Conservation (phyloP, 2,113 vertebrate genomes). For the Lota lota region DNA sequence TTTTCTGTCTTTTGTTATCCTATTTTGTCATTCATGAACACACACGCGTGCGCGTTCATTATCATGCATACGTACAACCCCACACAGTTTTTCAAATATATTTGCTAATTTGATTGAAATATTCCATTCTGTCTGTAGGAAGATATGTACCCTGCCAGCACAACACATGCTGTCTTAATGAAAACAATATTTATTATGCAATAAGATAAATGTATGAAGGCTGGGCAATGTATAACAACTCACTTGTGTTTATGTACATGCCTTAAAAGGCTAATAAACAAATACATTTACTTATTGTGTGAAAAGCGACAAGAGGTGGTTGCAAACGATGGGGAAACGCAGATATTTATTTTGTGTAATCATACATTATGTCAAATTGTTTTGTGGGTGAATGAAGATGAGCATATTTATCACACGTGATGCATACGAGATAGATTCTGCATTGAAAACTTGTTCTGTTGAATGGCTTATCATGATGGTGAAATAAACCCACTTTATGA, state of each 20-base stretch:
- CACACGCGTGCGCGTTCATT: not conserved
- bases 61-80: not conserved
- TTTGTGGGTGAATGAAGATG: conserved; percentile 40
- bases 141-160: conserved; percentile 18
- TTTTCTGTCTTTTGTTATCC: not conserved
- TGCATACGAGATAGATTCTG: conserved; percentile 33
- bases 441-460: conserved; percentile 44
- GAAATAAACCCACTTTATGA: conserved; percentile 42
- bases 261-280: conserved; percentile 2
- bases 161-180: conserved; percentile 17
- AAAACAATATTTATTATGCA: conserved; percentile 63
- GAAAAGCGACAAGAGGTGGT: conserved; percentile 30
- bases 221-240: conserved; percentile 37
- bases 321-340: conserved; percentile 52
- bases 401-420: conserved; percentile 17
- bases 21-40: not conserved
- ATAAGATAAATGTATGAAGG: conserved; percentile 27
- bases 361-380: conserved; percentile 28
- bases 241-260: conserved; percentile 35
- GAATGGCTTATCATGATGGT: conserved; percentile 20
- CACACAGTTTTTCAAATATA: too few relatives aligned
- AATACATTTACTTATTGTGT: conserved; percentile 13
- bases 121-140: conserved; percentile 35
- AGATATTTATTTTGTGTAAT: conserved; percentile 59
- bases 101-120: not conserved